These are phyloP conservation scores for Bagarius yarrelli DNA, from an alignment of 2,113 vertebrate species.

Conservation along the genomic window DNA sequence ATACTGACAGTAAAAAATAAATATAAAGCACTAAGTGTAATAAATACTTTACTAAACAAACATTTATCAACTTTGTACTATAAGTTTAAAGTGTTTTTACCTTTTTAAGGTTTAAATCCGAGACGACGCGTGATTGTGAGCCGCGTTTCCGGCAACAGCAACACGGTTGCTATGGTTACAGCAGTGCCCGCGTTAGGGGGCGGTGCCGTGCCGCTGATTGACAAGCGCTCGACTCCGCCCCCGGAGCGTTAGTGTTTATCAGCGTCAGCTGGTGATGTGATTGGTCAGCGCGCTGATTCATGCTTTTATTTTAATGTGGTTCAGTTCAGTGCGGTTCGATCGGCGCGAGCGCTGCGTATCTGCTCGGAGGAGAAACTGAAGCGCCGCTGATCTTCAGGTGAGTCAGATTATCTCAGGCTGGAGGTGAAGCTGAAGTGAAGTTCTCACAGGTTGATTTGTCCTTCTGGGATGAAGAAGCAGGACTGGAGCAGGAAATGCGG, in stretches of 20 bases:
- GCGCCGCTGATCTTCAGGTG: constrained; percentile 38
- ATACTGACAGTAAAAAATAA: not conserved
- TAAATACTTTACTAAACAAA: not conserved
- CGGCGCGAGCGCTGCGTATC: too few relatives aligned
- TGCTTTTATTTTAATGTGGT: not conserved
- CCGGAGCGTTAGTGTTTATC: not conserved
- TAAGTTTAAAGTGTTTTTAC: not conserved
- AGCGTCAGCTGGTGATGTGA: not conserved
- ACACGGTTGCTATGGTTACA: constrained; percentile 6
- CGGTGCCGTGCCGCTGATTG: not conserved
- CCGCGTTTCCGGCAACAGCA: not conserved
- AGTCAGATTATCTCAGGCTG: not conserved
- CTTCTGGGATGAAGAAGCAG: constrained; percentile 33
- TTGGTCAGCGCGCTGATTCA: not conserved
- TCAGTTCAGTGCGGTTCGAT: not conserved
- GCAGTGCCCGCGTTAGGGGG: not conserved
- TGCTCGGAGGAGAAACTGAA: not conserved
- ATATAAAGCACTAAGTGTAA: not conserved
- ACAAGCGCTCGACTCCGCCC: not conserved
- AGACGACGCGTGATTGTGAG: too few relatives aligned
- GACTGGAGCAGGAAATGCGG: constrained; percentile 52
- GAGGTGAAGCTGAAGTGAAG: too few relatives aligned
- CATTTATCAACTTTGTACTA: not conserved
- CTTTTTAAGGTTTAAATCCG: not conserved
- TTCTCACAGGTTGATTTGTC: not conserved